phyloP scores from a whole-genome alignment of 2,113 vertebrate genomes.

The Tragelaphus buxtoni region DNA sequence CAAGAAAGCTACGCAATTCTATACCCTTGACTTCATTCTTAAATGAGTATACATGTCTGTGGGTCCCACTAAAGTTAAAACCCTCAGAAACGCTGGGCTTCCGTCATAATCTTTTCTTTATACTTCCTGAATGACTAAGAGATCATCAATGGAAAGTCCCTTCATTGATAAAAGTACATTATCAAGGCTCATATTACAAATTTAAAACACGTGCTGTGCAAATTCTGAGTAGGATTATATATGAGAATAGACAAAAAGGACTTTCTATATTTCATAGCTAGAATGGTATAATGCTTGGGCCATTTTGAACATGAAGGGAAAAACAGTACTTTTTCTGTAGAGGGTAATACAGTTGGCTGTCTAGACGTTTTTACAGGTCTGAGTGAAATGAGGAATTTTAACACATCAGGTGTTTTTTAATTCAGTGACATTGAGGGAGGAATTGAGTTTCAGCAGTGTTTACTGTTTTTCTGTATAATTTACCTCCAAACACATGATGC shows the following conservation, averaged over 20 bases:
- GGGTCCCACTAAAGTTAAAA: not conserved
- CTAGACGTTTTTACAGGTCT: not conserved
- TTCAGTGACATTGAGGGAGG: not conserved
- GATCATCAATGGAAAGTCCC: constrained; percentile 6
- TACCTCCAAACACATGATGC: not conserved
- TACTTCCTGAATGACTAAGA: not conserved
- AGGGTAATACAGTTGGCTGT: not conserved
- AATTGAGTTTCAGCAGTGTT: not conserved
- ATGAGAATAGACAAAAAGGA: not conserved
- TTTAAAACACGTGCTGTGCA: not conserved
- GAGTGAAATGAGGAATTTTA: constrained; percentile 23
- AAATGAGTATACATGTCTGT: not conserved
- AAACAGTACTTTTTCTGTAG: not conserved
- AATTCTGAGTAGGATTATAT: not conserved
- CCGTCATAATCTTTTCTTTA: constrained; percentile 11
- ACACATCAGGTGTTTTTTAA: not conserved
- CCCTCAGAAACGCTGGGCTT: constrained; percentile 3
- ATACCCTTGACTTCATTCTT: not conserved
- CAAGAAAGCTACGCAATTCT: not conserved
- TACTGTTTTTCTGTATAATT: not conserved
- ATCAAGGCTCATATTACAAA: constrained; percentile 8
- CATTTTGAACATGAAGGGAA: not conserved
- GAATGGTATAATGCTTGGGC: not conserved
- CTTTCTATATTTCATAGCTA: not conserved
- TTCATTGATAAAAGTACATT: constrained; percentile 46